Percentiles rank a stretch among this genome's conserved stretches.
phyloP scores from a whole-genome alignment of 2,797 vertebrate species.

The Molossus alvarezi region DNA sequence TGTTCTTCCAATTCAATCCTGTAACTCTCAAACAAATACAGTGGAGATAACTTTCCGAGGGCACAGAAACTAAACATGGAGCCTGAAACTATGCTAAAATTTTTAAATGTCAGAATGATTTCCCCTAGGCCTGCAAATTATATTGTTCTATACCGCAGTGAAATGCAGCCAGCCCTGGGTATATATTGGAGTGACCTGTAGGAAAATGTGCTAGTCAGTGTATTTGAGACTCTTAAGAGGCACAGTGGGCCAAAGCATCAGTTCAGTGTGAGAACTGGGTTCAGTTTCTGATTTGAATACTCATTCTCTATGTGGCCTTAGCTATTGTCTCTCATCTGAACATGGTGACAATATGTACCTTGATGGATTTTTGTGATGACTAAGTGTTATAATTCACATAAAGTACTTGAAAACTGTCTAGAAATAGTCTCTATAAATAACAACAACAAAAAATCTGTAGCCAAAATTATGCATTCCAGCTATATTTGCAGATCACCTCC shows the following conservation, averaged over 20 bases:
- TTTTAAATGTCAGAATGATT: constrained; percentile 58
- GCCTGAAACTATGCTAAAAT: constrained; percentile 43
- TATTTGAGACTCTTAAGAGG: neutral
- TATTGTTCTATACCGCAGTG: neutral
- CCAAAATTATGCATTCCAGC: neutral
- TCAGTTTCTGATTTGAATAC: neutral
- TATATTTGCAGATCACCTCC: neutral
- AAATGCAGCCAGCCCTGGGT: neutral
- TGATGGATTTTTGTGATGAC: neutral
- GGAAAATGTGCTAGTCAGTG: neutral
- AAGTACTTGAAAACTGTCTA: neutral
- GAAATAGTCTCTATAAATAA: neutral
- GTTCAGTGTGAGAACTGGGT: neutral
- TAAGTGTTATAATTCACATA: neutral
- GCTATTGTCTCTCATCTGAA: neutral
- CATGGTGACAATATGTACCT: neutral
- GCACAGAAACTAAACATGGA: neutral
- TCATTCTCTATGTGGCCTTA: neutral
- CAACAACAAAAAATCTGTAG: neutral
- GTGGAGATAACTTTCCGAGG: constrained; percentile 3
- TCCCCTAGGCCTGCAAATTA: neutral
- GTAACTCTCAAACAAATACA: constrained; percentile 22
- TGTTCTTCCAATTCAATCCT: neutral
- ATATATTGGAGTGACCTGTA: neutral
- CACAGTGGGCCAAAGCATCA: neutral